phyloP scores from a whole-genome alignment of 2,797 vertebrate genomes.

The Crocidura indochinensis region DNA sequence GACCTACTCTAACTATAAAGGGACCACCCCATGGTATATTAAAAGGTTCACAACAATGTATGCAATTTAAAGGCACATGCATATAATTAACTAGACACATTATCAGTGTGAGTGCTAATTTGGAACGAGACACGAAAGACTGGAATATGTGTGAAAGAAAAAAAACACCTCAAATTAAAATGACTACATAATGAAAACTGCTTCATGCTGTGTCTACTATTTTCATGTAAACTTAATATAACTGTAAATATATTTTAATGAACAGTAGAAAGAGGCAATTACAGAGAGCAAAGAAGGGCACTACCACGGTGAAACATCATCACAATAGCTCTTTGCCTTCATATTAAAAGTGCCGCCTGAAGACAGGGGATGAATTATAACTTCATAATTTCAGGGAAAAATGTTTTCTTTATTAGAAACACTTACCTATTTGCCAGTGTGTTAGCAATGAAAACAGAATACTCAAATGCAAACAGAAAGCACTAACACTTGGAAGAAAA shows the following conservation, averaged over 20 bases:
- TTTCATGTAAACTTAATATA: slow-evolving; percentile 82
- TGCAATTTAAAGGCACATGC: slow-evolving; percentile 77
- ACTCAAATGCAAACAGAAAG: not conserved
- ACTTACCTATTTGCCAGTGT: slow-evolving; percentile 64
- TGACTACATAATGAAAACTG: slow-evolving; percentile 80
- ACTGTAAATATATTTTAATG: slow-evolving; percentile 84
- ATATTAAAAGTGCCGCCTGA: slow-evolving; percentile 73
- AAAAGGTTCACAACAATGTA: slow-evolving; percentile 85
- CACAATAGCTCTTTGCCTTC: slow-evolving; percentile 63
- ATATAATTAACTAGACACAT: slow-evolving; percentile 82
- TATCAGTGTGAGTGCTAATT: slow-evolving; percentile 79
- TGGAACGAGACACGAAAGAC: slow-evolving; percentile 79
- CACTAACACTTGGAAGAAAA: not conserved
- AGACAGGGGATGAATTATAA: slow-evolving; percentile 71
- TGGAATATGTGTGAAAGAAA: slow-evolving; percentile 60
- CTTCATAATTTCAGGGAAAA: slow-evolving; percentile 74
- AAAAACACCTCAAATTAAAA: slow-evolving; percentile 77
- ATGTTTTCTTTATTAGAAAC: slow-evolving; percentile 67
- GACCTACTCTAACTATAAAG: slow-evolving; percentile 74
- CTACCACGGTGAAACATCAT: slow-evolving; percentile 52
- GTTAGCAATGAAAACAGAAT: slow-evolving; percentile 56
- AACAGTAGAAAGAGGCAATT: slow-evolving; percentile 77
- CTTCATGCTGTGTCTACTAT: slow-evolving; percentile 76
- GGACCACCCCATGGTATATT: slow-evolving; percentile 82
- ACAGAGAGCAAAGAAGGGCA: slow-evolving; percentile 79